Base-by-base conservation (phyloP, 2,113 vertebrate genomes). In the Lepidothrix coronata region DNA sequence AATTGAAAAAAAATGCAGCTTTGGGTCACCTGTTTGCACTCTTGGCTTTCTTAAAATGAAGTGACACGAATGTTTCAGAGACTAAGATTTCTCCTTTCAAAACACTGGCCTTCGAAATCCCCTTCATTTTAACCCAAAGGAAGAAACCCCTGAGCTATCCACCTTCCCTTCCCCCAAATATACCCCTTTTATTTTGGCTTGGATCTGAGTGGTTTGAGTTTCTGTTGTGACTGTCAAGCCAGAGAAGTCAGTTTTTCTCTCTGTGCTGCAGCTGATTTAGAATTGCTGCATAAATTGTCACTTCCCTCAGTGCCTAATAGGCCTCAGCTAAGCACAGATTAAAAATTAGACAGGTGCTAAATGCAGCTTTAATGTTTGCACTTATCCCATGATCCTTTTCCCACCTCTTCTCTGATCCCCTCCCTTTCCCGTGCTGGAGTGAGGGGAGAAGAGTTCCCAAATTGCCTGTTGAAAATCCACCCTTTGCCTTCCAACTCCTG, bases 311-410 rank as follows among this genome's bases (percentile, higher is more conserved):
- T 54, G 70, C 65, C 76, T 85, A 46, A 93, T 89, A 71, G 8
- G 30, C 54, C 11, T 23, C 43, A 71, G 86, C 52, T 87, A 79
- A 81, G 76, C 76, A 41, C 80, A 65, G 67, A 92, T 91, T 97
- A 92, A 89, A 92, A 89, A 89, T 62, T 37, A 97, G 90, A 85
- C 92, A 96, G 93, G 93, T 92, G 91, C 87, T 96, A 97, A 96
- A 97, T 75, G 84, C 80, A 85, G 84, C 83, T 96, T 94, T 91
- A 92, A 95, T 61, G 77, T 79, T 93, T 85, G 86, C 73, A 84
- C 77, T 91, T 63, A 37, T 3, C 43, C 12, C 44, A 55, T 35
- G 95, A 85, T 76, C 72, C 52, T 55, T 67, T 59, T 86, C 68
- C 37, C 59, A 20, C 72, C 58, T 65, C 61, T 82, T 16, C 87